These are phyloP conservation scores for Syrmaticus mikado DNA, from an alignment of 2,113 vertebrate species.

Conservation along the genomic window DNA sequence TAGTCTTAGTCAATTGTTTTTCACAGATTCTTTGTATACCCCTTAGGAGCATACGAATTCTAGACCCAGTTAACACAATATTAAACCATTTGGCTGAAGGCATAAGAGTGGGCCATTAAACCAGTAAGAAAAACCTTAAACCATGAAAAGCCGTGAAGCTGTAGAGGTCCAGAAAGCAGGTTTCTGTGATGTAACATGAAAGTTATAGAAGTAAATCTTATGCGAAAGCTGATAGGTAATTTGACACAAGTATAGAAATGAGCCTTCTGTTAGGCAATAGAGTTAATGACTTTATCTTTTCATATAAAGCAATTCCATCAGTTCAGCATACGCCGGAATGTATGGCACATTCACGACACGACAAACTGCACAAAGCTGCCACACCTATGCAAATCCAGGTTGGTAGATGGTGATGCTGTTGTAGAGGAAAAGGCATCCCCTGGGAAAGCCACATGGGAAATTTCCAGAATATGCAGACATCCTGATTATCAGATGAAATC, in stretches of 20 bases:
- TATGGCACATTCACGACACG: not conserved
- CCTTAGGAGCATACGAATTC: not conserved
- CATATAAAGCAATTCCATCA: not conserved
- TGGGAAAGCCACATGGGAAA: not conserved
- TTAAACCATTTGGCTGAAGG: not conserved
- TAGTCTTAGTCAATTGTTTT: not conserved
- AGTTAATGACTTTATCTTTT: not conserved
- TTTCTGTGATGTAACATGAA: not conserved
- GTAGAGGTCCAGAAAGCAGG: not conserved
- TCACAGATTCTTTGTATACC: not conserved
- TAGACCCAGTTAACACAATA: not conserved
- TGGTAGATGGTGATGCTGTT: not conserved
- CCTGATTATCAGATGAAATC: not conserved
- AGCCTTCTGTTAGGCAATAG: not conserved
- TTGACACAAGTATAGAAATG: not conserved
- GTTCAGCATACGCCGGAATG: not conserved
- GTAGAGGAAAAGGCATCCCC: not conserved
- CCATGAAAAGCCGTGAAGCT: not conserved
- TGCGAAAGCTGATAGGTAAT: rapidly evolving
- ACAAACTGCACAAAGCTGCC: not conserved
- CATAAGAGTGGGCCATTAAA: not conserved
- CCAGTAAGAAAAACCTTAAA: not conserved
- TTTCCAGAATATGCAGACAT: not conserved
- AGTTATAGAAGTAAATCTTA: not conserved
- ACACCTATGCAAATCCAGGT: not conserved